Evolutionary conservation across 2,888 invertebrate species (phyloP).

Genomic region (Andrena chrysosceles): DNA sequence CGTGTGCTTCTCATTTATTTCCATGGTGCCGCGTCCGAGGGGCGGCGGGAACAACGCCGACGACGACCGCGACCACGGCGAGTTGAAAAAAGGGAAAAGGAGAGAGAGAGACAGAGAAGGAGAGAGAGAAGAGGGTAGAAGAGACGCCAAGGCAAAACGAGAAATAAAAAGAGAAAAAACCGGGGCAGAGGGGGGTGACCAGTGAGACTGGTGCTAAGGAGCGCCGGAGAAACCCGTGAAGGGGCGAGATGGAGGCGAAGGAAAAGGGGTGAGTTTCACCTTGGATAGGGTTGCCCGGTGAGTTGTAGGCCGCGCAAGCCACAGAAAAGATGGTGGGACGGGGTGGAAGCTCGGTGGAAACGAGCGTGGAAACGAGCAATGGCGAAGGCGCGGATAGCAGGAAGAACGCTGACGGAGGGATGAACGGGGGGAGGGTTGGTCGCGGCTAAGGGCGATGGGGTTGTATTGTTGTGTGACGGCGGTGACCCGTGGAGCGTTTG

Average conservation of each 20-base stretch:
- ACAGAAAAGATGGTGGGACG: constrained; percentile 67
- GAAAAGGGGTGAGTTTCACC: constrained; percentile 60
- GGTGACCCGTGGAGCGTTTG: constrained; percentile 79
- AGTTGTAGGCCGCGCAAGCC: constrained; percentile 65
- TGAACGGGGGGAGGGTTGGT: constrained; percentile 20
- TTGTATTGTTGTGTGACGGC: constrained; percentile 80
- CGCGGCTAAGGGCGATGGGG: constrained; percentile 67
- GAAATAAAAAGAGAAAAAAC: constrained; percentile 41
- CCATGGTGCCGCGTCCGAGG: constrained; percentile 60
- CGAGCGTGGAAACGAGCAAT: constrained; percentile 73
- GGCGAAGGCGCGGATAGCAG: constrained; percentile 54
- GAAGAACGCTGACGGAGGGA: constrained; percentile 39
- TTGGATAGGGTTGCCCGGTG: constrained; percentile 62
- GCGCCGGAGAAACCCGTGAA: constrained; percentile 45
- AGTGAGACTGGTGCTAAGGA: constrained; percentile 44
- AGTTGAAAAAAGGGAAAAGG: constrained; percentile 38
- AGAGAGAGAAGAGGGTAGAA: constrained; percentile 28
- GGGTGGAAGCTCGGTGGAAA: constrained; percentile 60
- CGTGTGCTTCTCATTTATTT: constrained; percentile 79
- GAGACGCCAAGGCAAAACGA: constrained; percentile 32
- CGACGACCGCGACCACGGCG: constrained; percentile 33
- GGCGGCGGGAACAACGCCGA: constrained; percentile 2
- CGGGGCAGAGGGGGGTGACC: constrained; percentile 32
- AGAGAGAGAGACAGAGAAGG: background rate
- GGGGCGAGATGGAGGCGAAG: background rate